These are phyloP conservation scores for Apodemia mormo DNA, from an alignment of 2,888 invertebrate genomes.

Conservation along the genomic window DNA sequence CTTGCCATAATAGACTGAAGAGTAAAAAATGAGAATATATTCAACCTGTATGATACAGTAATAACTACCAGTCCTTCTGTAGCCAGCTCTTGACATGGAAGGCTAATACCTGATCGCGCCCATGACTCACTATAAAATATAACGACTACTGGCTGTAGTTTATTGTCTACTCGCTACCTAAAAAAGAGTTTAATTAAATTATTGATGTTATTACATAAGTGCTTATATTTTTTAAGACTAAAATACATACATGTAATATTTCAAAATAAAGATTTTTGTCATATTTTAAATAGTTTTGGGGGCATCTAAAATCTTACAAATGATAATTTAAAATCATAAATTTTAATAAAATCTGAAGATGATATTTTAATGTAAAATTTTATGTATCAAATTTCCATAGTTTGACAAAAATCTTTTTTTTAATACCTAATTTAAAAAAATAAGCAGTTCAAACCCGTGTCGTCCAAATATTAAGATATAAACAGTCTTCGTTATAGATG, in stretches of 20 bases:
- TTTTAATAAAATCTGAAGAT: no score
- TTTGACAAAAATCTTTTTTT: background rate
- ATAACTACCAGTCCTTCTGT: slow-evolving; percentile 87
- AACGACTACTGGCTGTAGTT: slow-evolving; percentile 84
- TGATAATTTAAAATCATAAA: no score
- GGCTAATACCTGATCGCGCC: slow-evolving; percentile 70
- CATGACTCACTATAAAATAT: slow-evolving; percentile 86
- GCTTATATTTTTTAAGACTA: no score
- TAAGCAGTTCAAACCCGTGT: slow-evolving; percentile 81
- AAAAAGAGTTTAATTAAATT: slow-evolving; percentile 42
- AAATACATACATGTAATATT: no score
- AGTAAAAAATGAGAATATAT: slow-evolving; percentile 86
- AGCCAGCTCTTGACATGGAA: slow-evolving; percentile 87
- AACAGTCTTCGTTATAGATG: slow-evolving; percentile 88
- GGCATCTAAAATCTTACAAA: no score
- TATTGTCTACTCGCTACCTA: slow-evolving; percentile 76
- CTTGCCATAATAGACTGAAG: slow-evolving; percentile 80
- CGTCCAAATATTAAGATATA: slow-evolving; percentile 95
- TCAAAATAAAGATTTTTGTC: no score
- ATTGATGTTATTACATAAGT: slow-evolving; percentile 12
- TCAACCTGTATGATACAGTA: slow-evolving; percentile 86
- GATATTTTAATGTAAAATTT: no score
- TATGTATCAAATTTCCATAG: no score
- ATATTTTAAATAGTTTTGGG: no score
- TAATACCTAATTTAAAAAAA: background rate